Percentiles rank a stretch among this genome's conserved stretches.
phyloP scores from a whole-genome alignment of 2,797 vertebrate species.

The Balearica regulorum region DNA sequence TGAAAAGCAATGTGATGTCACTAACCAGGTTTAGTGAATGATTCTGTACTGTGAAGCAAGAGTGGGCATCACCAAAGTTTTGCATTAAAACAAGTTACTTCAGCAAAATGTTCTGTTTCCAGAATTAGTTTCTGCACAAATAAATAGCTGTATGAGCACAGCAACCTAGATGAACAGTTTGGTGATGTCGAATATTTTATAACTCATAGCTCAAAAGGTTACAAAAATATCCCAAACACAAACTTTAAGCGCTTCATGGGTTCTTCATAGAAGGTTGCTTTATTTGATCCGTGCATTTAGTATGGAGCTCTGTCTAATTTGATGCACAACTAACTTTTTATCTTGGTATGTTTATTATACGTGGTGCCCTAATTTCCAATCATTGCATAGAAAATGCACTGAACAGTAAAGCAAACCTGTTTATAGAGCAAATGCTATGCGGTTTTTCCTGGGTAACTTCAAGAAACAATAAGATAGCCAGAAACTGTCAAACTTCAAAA shows the following conservation, averaged over 20 bases:
- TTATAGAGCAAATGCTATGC: constrained; percentile 62
- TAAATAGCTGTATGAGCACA: constrained; percentile 45
- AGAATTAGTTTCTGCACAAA: constrained; percentile 56
- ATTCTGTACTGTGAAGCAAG: constrained; percentile 79
- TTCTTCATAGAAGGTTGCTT: constrained; percentile 58
- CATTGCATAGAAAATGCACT: constrained; percentile 58
- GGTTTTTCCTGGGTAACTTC: constrained; percentile 45
- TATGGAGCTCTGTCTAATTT: background rate
- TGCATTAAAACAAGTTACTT: constrained; percentile 65
- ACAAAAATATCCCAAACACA: constrained; percentile 69
- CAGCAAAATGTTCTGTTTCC: constrained; percentile 40
- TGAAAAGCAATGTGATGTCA: constrained; percentile 78
- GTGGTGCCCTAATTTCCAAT: background rate
- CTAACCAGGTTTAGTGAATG: constrained; percentile 78
- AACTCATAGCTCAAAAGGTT: constrained; percentile 67
- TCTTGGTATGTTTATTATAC: background rate
- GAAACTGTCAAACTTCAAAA: constrained; percentile 72
- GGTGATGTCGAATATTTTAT: constrained; percentile 74
- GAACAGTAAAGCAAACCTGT: constrained; percentile 70
- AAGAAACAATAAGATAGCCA: constrained; percentile 69
- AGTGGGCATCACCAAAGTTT: constrained; percentile 94
- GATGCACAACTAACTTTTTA: background rate
- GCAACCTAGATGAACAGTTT: constrained; percentile 63
- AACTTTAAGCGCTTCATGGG: constrained; percentile 63
- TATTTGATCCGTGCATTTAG: constrained; percentile 54